Evolutionary conservation across 2,888 invertebrate species (phyloP).

Genomic region (Caenorhabditis zanzibari): DNA sequence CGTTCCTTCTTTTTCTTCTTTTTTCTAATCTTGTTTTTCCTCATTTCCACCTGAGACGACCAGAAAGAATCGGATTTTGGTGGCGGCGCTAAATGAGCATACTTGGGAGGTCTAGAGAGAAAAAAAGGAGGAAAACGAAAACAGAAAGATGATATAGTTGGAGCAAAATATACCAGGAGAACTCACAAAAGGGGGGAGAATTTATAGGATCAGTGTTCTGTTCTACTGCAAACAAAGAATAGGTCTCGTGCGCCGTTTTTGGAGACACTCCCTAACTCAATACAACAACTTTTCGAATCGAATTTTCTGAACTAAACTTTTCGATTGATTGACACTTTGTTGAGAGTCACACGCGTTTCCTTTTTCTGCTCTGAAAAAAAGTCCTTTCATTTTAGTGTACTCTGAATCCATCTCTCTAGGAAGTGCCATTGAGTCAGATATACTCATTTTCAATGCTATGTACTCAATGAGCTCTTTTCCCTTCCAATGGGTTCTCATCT

Average conservation of each 20-base stretch:
- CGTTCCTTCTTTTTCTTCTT: conserved; percentile 10
- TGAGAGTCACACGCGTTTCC: conserved; percentile 14
- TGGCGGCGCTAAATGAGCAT: conserved; percentile 60
- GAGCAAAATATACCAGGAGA: conserved; percentile 21
- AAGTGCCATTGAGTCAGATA: neutral
- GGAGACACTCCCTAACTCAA: conserved; percentile 24
- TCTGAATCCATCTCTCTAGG: conserved; percentile 7
- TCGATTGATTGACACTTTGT: conserved; percentile 35
- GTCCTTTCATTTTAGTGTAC: conserved; percentile 23
- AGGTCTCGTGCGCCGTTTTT: conserved; percentile 31
- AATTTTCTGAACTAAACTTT: conserved; percentile 23
- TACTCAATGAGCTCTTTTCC: conserved; percentile 25
- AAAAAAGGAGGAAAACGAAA: conserved; percentile 13
- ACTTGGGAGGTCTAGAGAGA: conserved; percentile 40
- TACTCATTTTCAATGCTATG: conserved; percentile 17
- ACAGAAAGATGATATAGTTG: conserved; percentile 56
- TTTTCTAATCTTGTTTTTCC: conserved; percentile 57
- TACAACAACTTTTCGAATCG: conserved; percentile 27
- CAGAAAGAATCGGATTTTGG: conserved; percentile 52
- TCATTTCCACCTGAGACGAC: conserved; percentile 55
- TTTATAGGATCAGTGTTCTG: conserved; percentile 53
- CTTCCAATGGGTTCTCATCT: too few species aligned
- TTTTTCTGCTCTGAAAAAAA: neutral
- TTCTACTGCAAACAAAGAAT: conserved; percentile 48
- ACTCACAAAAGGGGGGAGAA: conserved; percentile 20